phyloP scores from a whole-genome alignment of 2,797 vertebrate species.

The Sebastes itinus region DNA sequence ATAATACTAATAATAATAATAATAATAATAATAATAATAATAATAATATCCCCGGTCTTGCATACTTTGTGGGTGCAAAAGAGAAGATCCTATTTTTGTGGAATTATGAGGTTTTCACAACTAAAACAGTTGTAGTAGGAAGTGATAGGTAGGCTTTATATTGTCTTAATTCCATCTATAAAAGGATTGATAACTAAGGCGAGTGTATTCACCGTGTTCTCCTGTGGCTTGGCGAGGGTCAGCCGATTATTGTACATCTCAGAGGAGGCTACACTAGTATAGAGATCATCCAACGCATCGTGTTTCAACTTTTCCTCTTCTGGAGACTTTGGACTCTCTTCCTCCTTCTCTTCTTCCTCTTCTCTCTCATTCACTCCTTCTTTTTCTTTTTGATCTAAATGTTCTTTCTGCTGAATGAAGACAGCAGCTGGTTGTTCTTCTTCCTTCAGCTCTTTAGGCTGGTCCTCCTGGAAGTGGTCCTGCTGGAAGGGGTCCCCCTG shows the following conservation, averaged over 20 bases:
- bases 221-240: slow-evolving; percentile 52
- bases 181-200: not conserved
- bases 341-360: slow-evolving; percentile 71
- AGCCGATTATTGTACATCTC: slow-evolving; percentile 64
- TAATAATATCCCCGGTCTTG: not conserved
- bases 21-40: too few species aligned
- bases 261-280: slow-evolving; percentile 63
- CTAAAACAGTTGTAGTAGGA: not conserved
- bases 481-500: slow-evolving; percentile 62
- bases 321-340: slow-evolving; percentile 78
- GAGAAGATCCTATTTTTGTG: not conserved
- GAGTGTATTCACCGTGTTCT: slow-evolving; percentile 34
- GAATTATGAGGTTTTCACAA: not conserved
- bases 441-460: slow-evolving; percentile 67
- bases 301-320: slow-evolving; percentile 81
- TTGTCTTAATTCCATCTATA: not conserved
- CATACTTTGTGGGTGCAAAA: not conserved
- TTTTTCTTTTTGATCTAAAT: slow-evolving; percentile 51
- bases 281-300: slow-evolving; percentile 76
- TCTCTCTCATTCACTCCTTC: slow-evolving; percentile 42
- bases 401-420: slow-evolving; percentile 48
- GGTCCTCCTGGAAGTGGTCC: slow-evolving; percentile 67
- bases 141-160: not conserved
- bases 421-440: slow-evolving; percentile 46
- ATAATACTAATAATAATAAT: too few species aligned